Conservation (phyloP, 2,113 vertebrate genomes). For the Eupsittula cactorum region DNA sequence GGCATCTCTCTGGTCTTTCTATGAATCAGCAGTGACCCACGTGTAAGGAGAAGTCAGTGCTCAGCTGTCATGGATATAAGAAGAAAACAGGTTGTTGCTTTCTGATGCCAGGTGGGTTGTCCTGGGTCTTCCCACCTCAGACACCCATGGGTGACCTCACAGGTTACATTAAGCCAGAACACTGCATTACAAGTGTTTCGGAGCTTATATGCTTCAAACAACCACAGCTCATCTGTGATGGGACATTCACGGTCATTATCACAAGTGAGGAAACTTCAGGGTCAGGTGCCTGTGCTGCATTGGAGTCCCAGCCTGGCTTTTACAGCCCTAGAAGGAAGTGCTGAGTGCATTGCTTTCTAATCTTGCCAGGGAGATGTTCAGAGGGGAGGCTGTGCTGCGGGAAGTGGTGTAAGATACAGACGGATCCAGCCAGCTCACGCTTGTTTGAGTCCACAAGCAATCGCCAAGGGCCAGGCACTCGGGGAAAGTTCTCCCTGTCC, state of each 20-base stretch:
- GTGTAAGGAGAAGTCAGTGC: not conserved
- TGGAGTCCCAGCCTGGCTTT: not conserved
- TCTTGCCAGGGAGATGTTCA: not conserved
- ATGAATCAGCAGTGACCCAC: not conserved
- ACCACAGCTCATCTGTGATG: not conserved
- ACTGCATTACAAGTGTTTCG: not conserved
- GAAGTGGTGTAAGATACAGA: not conserved
- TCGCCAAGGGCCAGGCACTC: not conserved
- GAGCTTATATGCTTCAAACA: not conserved
- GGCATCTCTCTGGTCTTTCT: not conserved
- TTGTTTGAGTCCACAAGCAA: not conserved
- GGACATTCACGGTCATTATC: not conserved
- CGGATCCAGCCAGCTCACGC: not conserved
- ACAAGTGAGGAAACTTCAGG: not conserved
- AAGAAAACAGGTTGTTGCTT: not conserved
- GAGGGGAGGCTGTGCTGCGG: not conserved
- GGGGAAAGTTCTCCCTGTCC: not conserved
- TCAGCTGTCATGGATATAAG: not conserved
- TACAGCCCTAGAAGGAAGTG: slow-evolving; percentile 15
- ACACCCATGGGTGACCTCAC: not conserved
- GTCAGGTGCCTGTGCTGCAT: not conserved
- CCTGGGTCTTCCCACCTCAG: not conserved
- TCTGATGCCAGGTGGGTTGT: not conserved
- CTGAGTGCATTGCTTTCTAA: not conserved
- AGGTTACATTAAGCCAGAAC: not conserved